Base-by-base conservation (phyloP, 1,140 invertebrate species). In the Acromyrmex charruanus region DNA sequence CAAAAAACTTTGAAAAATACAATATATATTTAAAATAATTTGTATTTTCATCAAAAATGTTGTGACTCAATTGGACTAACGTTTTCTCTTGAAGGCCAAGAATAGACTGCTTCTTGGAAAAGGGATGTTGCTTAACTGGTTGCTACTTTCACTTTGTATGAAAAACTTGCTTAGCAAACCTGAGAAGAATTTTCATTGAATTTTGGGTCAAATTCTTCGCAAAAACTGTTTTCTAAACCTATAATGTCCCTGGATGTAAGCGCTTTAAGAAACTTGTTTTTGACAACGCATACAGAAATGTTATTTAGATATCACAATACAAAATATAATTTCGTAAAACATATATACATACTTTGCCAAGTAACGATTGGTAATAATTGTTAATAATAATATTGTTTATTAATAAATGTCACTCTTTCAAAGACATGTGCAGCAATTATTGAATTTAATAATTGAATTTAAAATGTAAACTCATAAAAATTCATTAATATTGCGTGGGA, bases 91-190 rank as follows among this genome's bases (percentile, higher is more conserved):
- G 77, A 77, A 21, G 21, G 77, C 51, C 59, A 18, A 72, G 44
- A 35, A 49, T n/a, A 51, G 75, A 90, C 77, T 89, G 25, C 16
- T 31, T 7, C 18, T 4, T 7, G 12, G 10, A 10, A 44, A 28
- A 39, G 31, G 35, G 21, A 69, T n/a, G n/a, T 16, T 25, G 31
- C 14, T 58, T 0, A 51, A 79, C 28, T 28, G 53, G 51, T 68
- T 87, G 72, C 86, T 74, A 55, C 89, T 90, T 90, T 90, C 89
- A 80, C 89, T 90, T 88, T 39, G 68, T 59, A 77, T 79, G 71
- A 90, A 90, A 90, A 90, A 90, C 72, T 85, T 31, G 5, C 55
- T 4, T 31, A 55, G 75, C 39, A 58, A 85, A 77, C 58, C 49
- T 59, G 44, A 28, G 31, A 3, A 31, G 53, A 71, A 85, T 87